A percentile compares a stretch with the other conserved stretches of the same genome.
Conservation (phyloP, 2,113 vertebrate genomes). For the Anser cygnoides region DNA sequence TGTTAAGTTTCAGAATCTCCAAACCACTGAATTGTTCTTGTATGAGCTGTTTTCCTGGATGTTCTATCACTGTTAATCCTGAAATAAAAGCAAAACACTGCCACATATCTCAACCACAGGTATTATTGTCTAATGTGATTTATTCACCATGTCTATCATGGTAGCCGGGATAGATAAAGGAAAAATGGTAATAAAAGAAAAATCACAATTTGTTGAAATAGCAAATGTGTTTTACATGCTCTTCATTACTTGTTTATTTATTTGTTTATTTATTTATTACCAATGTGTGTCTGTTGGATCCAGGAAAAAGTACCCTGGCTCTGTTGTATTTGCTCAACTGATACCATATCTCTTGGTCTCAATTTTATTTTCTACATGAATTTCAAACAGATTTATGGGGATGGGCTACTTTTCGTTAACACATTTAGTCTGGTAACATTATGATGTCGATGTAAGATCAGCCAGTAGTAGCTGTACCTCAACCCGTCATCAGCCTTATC, state of each 20-base stretch:
- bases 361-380: not conserved
- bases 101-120: constrained; percentile 56
- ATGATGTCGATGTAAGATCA: not conserved
- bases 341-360: not conserved
- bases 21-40: constrained; percentile 84
- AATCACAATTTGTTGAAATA: not conserved
- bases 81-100: constrained; percentile 87
- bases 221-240: not conserved
- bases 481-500: not conserved
- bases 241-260: no score
- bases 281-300: not conserved
- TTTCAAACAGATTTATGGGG: not conserved
- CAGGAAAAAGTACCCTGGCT: not conserved
- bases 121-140: constrained; percentile 37
- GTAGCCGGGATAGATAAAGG: not conserved
- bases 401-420: not conserved
- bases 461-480: not conserved
- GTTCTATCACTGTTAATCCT: constrained; percentile 82
- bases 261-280: not conserved
- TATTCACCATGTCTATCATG: not conserved
- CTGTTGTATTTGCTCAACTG: not conserved
- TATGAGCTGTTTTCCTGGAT: constrained; percentile 84
- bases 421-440: not conserved
- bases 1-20: constrained; percentile 76
- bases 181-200: not conserved